phyloP scores from a whole-genome alignment of 2,888 invertebrate species.

The Drosophila kambysellisi region DNA sequence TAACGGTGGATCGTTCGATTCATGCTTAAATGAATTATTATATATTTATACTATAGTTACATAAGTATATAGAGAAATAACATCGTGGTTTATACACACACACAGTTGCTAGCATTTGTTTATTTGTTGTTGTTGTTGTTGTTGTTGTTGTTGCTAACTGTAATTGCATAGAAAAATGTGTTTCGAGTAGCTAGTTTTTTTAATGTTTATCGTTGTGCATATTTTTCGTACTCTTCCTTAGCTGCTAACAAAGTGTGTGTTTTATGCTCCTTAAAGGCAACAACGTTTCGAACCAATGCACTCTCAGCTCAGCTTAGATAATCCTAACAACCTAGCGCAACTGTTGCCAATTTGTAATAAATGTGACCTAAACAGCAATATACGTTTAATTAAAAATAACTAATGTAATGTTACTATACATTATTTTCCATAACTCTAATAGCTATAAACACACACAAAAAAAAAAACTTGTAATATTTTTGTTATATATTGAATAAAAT shows the following conservation, averaged over 20 bases:
- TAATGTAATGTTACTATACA: conserved; percentile 61
- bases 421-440: conserved; percentile 51
- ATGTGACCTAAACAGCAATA: conserved; percentile 52
- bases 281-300: conserved; percentile 28
- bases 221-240: neutral
- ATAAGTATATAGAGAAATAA: conserved; percentile 57
- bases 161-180: conserved; percentile 8
- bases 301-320: conserved; percentile 29
- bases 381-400: conserved; percentile 51
- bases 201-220: conserved; percentile 43
- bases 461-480: conserved; percentile 39
- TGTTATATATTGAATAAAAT: conserved; percentile 41
- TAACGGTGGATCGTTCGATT: conserved; percentile 84
- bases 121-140: neutral
- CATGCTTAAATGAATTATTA: conserved; percentile 75
- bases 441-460: conserved; percentile 56
- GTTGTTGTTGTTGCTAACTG: conserved; percentile 19
- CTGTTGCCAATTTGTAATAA: conserved; percentile 24
- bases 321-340: conserved; percentile 21
- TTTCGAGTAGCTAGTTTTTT: conserved; percentile 29
- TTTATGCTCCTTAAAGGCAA: conserved; percentile 29
- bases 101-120: conserved; percentile 14
- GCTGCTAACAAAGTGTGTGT: conserved; percentile 13
- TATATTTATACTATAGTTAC: conserved; percentile 51
- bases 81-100: conserved; percentile 38